phyloP scores from a whole-genome alignment of 2,888 invertebrate genomes.

The Silvanus unidentatus region DNA sequence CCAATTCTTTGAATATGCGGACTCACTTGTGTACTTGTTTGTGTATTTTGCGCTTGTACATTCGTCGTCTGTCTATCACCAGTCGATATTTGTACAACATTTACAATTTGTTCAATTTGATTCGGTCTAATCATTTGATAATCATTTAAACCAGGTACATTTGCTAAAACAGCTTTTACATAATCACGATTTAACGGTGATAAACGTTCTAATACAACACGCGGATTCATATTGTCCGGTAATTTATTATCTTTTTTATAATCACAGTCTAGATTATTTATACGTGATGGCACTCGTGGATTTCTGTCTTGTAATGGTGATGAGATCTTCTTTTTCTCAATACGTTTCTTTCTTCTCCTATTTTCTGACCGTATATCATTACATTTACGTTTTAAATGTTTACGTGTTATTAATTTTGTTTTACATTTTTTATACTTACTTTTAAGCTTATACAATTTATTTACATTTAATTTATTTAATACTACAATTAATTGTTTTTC shows the following conservation, averaged over 20 bases:
- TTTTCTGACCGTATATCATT: constrained; percentile 22
- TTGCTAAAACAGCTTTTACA: constrained; percentile 41
- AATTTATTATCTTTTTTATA: constrained; percentile 12
- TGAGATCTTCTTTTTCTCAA: constrained; percentile 16
- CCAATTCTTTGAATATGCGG: constrained; percentile 49
- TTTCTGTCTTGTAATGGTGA: constrained; percentile 28
- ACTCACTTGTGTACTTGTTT: constrained; percentile 45
- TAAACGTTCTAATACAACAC: constrained; percentile 18
- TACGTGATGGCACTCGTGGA: constrained; percentile 19
- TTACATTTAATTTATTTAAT: constrained; percentile 19
- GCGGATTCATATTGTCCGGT: constrained; percentile 10
- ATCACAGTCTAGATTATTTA: constrained; percentile 5
- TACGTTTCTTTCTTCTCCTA: constrained; percentile 24
- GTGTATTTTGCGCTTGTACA: constrained; percentile 35
- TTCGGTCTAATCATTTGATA: constrained; percentile 56
- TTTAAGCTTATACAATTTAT: constrained; percentile 18
- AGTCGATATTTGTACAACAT: constrained; percentile 43
- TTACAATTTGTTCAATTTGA: constrained; percentile 42
- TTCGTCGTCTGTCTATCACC: constrained; percentile 33
- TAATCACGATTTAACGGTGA: constrained; percentile 8
- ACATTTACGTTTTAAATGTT: constrained; percentile 16
- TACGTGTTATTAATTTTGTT: constrained; percentile 18
- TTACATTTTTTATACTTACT: constrained; percentile 21
- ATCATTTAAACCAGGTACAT: constrained; percentile 54
- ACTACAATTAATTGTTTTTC: constrained; percentile 17